phyloP scores from a whole-genome alignment of 2,888 invertebrate species.

The Cynaeus angustus region DNA sequence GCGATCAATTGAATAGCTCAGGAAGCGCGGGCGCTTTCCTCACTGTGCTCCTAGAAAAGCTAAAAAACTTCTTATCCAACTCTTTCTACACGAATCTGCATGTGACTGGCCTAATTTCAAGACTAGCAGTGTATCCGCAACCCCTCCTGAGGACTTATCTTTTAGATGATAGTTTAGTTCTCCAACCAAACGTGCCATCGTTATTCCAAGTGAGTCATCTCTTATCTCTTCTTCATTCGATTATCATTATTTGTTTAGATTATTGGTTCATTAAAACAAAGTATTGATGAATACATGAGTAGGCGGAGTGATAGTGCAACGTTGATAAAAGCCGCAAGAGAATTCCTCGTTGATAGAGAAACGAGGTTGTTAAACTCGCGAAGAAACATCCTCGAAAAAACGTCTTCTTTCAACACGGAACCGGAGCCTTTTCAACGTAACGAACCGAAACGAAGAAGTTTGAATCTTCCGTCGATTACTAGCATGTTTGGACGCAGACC shows the following conservation, averaged over 20 bases:
- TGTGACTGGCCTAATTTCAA: constrained; percentile 89
- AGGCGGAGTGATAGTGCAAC: constrained; percentile 76
- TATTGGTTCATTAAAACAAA: constrained; percentile 86
- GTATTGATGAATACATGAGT: constrained; percentile 86
- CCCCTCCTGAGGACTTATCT: constrained; percentile 91
- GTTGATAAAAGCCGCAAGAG: constrained; percentile 84
- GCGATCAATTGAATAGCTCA: constrained; percentile 69
- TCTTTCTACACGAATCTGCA: constrained; percentile 90
- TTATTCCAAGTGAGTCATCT: constrained; percentile 78
- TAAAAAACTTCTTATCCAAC: constrained; percentile 89
- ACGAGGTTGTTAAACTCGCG: constrained; percentile 82
- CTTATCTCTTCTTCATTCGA: constrained; percentile 15
- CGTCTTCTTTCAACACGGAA: constrained; percentile 52
- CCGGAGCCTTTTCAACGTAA: constrained; percentile 76
- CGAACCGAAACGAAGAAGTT: constrained; percentile 83
- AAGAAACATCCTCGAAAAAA: constrained; percentile 75
- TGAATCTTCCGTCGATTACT: constrained; percentile 86
- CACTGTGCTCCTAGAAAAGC: constrained; percentile 84
- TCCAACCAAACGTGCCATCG: constrained; percentile 93
- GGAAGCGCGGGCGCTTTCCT: constrained; percentile 83
- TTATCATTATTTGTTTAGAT: constrained; percentile 72
- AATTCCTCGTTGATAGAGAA: constrained; percentile 86
- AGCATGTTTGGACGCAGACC: constrained; percentile 74
- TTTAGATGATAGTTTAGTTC: constrained; percentile 87
- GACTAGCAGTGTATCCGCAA: constrained; percentile 91